Evolutionary conservation across 1,140 invertebrate genomes (phyloP), one percentile per base, ranked within the genome.

Genomic region (Euborellia annulipes): DNA sequence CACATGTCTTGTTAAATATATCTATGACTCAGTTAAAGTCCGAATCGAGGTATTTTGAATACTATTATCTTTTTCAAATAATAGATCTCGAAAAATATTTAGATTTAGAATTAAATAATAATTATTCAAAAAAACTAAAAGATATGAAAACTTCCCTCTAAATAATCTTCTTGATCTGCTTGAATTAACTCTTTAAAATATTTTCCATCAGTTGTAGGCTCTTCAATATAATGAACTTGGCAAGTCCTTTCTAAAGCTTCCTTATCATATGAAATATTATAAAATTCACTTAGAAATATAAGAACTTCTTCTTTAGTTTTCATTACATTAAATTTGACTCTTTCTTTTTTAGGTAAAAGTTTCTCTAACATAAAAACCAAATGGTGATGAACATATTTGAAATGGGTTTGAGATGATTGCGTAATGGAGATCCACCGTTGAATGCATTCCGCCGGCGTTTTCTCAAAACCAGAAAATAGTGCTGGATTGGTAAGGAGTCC

Each of bases 331-430:
- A 93, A 91, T 41, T 78, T 62, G 50, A 71, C 60, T 52, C 80
- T 76, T 55, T 85, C 72, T 39, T 71, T 61, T 52, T 76, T 81
- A 3, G 73, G 66, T 49, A 92, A 66, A 34, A 82, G 57, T 63
- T 81, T 82, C 60, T 90, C 85, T 52, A 88, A 64, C 92, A 96
- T 96, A 58, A 90, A 92, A 37, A 88, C 84, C 41, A 95, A 69
- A 67, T 95, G 91, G 61, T 93, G 87, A 66, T 95, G 91, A 57
- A 94, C 89, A 58, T 72, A 79, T 46, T 80, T 73, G 65, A 89
- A 91, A 32, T 72, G 70, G 52, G 77, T 68, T 61, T 67, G 71
- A 59, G 58, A 69, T 48, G 55, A 58, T 50, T 62, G 53, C 49
- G 78, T 74, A 38, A 94, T 76, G 54, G 80, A 68, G 49, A 96